Evolutionary conservation across 2,888 invertebrate species (phyloP), one percentile per base, ranked within the genome.

Genomic region (Sphinx pinastri): DNA sequence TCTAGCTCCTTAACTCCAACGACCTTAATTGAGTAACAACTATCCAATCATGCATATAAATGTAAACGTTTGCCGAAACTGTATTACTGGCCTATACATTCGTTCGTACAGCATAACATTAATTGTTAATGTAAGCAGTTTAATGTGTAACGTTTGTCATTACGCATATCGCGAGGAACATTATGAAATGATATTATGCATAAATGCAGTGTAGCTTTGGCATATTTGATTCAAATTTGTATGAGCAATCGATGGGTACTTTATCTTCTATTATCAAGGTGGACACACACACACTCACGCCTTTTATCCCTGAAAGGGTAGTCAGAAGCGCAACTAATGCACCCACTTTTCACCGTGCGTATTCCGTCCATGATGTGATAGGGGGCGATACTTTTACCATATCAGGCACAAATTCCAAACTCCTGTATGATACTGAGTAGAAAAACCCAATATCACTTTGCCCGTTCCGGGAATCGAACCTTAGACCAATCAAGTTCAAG

Each of bases 11-110:
- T 89, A 84, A 77, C 77, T 83, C 75, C 78, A 73, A 82, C 85
- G 88, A 90, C 87, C 88, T 90, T 84, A 68, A 81, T 91, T 91
- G 84, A 83, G 84, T 83, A 91, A 91, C 78, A 70, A 72, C 72
- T 73, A 77, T 77, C 79, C 86, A 83, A 84, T 89, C 88, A 85
- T 81, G 88, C 88, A 87, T 85, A 90, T 85, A 90, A 90, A 88
- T 78, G 74, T 73, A 78, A 78, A 81, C 76, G 77, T 85, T 87
- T 84, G 83, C 85, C 82, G 85, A 87, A 70, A 67, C 67, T 70
- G 49, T 67, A 38, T 68, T 74, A 54, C 70, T 51, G 68, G 60
- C 31, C 47, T 47, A 55, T 45, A 31, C 70, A 31, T 54, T 66
- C 49, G 52, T 70, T 67, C 49, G n/a, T 58, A 49, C 54, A 49